Evolutionary conservation across 2,797 vertebrate genomes (phyloP).

Genomic region (Lerista edwardsae): DNA sequence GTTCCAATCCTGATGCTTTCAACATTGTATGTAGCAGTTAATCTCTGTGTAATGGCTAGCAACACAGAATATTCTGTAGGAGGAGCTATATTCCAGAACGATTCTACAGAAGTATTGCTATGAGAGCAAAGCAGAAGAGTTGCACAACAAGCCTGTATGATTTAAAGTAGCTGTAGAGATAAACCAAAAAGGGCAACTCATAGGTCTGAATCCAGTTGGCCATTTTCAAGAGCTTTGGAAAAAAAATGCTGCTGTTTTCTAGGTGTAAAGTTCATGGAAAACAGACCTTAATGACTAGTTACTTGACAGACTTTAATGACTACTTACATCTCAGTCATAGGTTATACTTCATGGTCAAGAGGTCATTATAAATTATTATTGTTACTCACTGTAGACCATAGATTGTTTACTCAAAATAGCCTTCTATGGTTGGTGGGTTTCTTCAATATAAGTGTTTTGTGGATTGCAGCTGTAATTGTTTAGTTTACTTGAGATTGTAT

Average conservation of each 20-base stretch:
- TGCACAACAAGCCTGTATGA: not conserved
- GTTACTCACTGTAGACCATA: not conserved
- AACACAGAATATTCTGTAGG: not conserved
- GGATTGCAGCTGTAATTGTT: not conserved
- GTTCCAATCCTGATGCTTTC: conserved; percentile 26
- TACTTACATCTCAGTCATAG: not conserved
- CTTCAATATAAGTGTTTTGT: not conserved
- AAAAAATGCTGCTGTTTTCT: conserved; percentile 79
- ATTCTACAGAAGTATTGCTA: not conserved
- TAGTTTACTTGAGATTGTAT: not conserved
- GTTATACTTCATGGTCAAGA: not conserved
- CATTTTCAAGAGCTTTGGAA: conserved; percentile 65
- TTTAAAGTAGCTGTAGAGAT: accelerated
- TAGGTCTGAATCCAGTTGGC: not conserved
- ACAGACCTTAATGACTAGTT: too few species aligned
- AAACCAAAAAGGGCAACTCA: not conserved
- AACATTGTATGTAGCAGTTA: not conserved
- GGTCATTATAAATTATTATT: not conserved
- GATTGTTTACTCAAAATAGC: not conserved
- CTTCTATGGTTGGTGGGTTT: not conserved
- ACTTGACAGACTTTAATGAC: not conserved
- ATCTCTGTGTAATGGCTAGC: conserved; percentile 21
- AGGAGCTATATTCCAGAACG: not conserved
- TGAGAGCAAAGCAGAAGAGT: too few species aligned
- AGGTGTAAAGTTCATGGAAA: conserved; percentile 99